Evolutionary conservation across 2,888 invertebrate species (phyloP), one percentile per base, ranked within the genome.

Genomic region (Nymphalis c-album): DNA sequence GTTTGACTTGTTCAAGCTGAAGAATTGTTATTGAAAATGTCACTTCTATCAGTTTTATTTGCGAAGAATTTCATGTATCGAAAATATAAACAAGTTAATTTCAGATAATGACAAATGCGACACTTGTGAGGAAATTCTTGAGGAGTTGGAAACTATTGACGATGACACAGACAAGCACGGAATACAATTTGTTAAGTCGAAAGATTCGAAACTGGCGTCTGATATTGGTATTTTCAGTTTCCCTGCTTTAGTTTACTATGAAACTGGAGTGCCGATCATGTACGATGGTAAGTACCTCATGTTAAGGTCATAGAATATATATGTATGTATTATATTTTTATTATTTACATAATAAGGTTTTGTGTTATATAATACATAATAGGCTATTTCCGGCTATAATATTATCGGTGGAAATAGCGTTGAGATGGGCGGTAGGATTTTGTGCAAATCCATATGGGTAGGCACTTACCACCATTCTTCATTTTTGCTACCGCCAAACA

Each of bases 161-260:
- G 97, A 97, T 82, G 98, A 98, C 78, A 97, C 98, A 7, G 98
- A 98, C 80, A 95, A 97, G 81, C 96, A 97, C 79, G 97, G 97
- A 62, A 98, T 98, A 78, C 97, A 98, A 86, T 98, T 98, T 87
- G 97, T 98, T 48, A 98, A 98, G 84, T 97, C 97, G 4, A 97
- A 96, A 83, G 98, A 98, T 86, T 95, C 96, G 0, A 97, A 97
- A 83, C 88, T 97, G 72, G 98, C 98, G 2, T 96, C 97, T 60
- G 97, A 98, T 88, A 96, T 98, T 80, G 97, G 98, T 74, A 97
- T 98, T 82, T 97, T 97, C 90, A 96, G 97, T 80, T 97, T 98
- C 84, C 98, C 98, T 72, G 97, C 97, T 70, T 92, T 98, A 77
- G 97, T 98, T 63, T 98, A 97, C 88, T 98, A 98, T 83, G 97